Conservation (phyloP, 2,113 vertebrate species). For the Xiphorhynchus elegans region DNA sequence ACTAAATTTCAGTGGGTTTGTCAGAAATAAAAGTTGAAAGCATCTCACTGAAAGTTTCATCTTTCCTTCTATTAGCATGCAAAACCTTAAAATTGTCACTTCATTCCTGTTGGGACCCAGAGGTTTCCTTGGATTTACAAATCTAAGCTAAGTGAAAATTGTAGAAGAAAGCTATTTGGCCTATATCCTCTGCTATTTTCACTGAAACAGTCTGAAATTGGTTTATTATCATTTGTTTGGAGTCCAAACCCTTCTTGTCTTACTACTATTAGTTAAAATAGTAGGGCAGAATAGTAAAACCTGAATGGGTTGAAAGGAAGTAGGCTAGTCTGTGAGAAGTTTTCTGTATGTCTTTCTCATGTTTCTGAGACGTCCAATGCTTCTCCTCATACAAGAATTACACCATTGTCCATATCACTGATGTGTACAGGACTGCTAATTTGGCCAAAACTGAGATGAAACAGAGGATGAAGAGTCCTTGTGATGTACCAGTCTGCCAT, state of each 20-base stretch:
- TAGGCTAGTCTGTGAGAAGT: neutral
- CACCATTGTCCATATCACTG: neutral
- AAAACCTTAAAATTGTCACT: neutral
- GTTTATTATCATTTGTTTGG: constrained; percentile 23
- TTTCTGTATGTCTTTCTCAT: neutral
- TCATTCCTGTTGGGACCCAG: neutral
- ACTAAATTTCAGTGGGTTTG: neutral
- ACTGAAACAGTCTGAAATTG: neutral
- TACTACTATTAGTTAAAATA: neutral
- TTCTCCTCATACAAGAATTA: neutral
- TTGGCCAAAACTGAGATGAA: neutral
- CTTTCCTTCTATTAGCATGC: neutral
- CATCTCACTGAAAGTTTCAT: neutral
- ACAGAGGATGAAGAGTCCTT: neutral
- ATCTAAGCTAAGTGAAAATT: neutral
- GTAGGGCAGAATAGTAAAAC: neutral
- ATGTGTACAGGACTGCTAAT: neutral
- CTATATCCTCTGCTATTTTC: constrained; percentile 19
- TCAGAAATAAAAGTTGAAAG: neutral
- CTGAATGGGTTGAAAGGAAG: neutral
- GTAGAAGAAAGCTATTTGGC: constrained; percentile 50
- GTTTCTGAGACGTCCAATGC: neutral
- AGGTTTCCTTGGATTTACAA: neutral
- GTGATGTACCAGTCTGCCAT: neutral
- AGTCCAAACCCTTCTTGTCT: constrained; percentile 1